Evolutionary conservation across 2,797 vertebrate species (phyloP), one percentile per base, ranked within the genome.

Genomic region (Lycodopsis pacificus): DNA sequence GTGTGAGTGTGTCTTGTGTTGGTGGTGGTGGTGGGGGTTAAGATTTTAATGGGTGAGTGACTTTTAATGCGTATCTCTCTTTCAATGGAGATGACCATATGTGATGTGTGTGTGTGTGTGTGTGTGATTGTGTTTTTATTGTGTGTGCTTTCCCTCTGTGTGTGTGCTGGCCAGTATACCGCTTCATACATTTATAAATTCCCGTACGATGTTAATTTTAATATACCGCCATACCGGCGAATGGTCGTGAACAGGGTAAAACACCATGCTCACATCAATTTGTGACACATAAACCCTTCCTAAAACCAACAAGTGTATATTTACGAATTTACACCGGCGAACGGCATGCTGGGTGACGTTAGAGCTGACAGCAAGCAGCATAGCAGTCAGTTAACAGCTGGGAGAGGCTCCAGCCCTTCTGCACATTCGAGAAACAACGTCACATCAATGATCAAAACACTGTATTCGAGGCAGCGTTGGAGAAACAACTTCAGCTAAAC

Each of bases 1-100:
- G 34, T 54, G 65, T 59, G 73, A 76, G 72, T 69, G 79, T 66
- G 38, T 70, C 58, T 65, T 10, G 25, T 44, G 38, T n/a, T 9
- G 38, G 59, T 61, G 58, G 19, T 49, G 64, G 44, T 53, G 51
- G 42, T 44, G 27, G 72, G 42, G 20, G 17, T 5, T 10, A 15
- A 71, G n/a, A 48, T 42, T 49, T 70, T 58, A 27, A 83, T 84
- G 92, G 83, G 17, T 89, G 87, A 83, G n/a, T 81, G 88, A 66
- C 15, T 85, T 85, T 79, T 73, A 48, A 54, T 76, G 70, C 64
- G 48, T 80, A 65, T 75, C 65, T 83, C 56, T 76, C 69, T 73
- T 83, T 68, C 34, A 83, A 42, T 73, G 71, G 30, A 85, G 66
- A 83, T 87, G 74, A 79, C 78, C 89, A 86, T 84, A 82, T 90